Percentiles rank a stretch among this genome's conserved stretches.
phyloP scores from a whole-genome alignment of 2,888 invertebrate genomes.

The Piscicola geometra region DNA sequence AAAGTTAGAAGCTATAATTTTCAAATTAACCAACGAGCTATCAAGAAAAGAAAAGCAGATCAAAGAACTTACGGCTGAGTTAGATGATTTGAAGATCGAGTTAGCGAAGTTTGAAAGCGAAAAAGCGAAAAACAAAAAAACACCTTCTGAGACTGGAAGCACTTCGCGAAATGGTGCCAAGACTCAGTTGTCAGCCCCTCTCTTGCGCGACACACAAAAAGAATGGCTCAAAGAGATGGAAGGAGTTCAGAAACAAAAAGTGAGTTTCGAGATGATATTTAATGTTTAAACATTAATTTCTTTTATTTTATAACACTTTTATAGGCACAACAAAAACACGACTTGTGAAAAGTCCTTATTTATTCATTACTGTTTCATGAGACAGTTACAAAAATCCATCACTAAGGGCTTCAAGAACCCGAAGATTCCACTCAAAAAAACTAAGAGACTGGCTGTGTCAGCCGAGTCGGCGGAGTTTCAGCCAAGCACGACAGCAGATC shows the following conservation, averaged over 20 bases:
- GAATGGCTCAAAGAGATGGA: neutral
- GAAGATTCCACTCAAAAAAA: conserved; percentile 21
- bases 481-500: conserved; percentile 26
- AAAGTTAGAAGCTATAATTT: neutral
- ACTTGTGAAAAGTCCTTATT: too few relatives aligned
- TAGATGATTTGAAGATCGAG: neutral
- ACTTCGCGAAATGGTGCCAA: neutral
- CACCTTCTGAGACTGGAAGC: neutral
- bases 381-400: neutral
- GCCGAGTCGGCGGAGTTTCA: conserved; percentile 35
- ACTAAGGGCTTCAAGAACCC: neutral
- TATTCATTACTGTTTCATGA: too few relatives aligned
- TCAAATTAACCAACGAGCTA: neutral
- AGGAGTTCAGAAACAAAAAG: neutral
- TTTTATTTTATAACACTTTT: neutral
- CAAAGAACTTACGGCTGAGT: neutral
- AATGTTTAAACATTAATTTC: neutral
- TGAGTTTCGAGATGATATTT: neutral
- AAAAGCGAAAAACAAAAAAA: neutral
- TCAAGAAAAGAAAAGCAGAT: neutral
- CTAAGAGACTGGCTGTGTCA: conserved; percentile 30
- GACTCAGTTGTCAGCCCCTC: neutral
- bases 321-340: too few relatives aligned
- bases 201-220: neutral
- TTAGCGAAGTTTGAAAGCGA: neutral